Base-by-base conservation (phyloP, 2,113 vertebrate genomes). In the Bubalus kerabau region DNA sequence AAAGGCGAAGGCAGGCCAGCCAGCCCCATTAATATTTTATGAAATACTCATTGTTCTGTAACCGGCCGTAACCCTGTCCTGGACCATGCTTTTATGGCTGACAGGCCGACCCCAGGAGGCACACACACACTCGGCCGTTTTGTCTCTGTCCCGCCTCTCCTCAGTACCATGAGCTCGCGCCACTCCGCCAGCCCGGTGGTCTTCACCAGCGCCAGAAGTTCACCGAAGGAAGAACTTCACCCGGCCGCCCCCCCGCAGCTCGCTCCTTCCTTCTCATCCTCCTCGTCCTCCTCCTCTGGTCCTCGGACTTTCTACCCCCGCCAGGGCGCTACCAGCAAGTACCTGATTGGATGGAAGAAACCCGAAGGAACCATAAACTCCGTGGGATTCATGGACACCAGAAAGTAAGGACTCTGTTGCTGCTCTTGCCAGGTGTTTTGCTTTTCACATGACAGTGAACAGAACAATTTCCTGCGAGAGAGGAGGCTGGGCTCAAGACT, bases 281-380 rank as follows among this genome's bases (percentile, higher is more conserved):
- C 99, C 88, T 99, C 99, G 86, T 99, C 99, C 0, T 99, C 99
- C 30, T 99, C 99, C 0, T 99, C 99, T 0, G 99, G 99, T 59
- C 99, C 99, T 91, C 99, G 99, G 98, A 99, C 99, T 98, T 99
- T 99, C 99, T 99, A 99, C 98, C 99, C 99, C 28, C 99, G 99
- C 85, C 99, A 99, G 98, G 99, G 99, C 43, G 99, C 99, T 94
- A 99, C 99, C 94, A 99, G 99, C 99, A 99, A 99, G 98, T 99
- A 99, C 98, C 99, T 99, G 98, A 99, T 99, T 0, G 99, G 99
- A 98, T 99, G 99, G 99, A 99, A 99, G 98, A 99, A 99, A 94
- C 99, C 99, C 0, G 99, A 99, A 96, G 99, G 99, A 98, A 99
- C 99, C 98, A 99, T 99, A 98, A 99, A 99, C 98, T 99, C 99